These are phyloP conservation scores for Dipodomys spectabilis DNA, from an alignment of 2,113 vertebrate species.

Conservation along the genomic window DNA sequence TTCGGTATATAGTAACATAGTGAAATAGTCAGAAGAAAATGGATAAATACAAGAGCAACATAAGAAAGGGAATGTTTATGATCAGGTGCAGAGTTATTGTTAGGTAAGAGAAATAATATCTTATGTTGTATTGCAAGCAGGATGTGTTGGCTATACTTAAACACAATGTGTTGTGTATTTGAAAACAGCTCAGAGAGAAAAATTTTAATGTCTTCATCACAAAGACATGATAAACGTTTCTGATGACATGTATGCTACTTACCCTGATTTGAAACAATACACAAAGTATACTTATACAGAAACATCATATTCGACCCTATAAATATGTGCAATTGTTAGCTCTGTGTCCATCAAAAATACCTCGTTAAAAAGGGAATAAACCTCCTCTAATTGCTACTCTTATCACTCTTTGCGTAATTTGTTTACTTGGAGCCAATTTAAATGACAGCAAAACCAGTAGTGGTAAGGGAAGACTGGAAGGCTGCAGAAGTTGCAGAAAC, in stretches of 20 bases:
- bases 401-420: conserved; percentile 33
- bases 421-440: conserved; percentile 31
- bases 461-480: neutral
- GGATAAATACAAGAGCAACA: conserved; percentile 20
- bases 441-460: conserved; percentile 44
- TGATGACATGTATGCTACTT: neutral
- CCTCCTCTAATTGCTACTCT: conserved; percentile 56
- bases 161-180: neutral
- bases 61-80: neutral
- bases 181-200: neutral
- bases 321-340: neutral
- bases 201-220: neutral
- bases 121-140: neutral
- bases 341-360: neutral
- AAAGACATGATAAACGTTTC: neutral
- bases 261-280: neutral
- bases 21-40: conserved; percentile 13
- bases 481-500: neutral
- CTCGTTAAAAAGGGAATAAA: neutral
- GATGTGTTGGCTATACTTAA: neutral
- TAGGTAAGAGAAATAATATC: neutral
- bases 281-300: neutral
- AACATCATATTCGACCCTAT: neutral
- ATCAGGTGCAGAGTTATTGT: neutral
- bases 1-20: neutral